phyloP scores from a whole-genome alignment of 2,888 invertebrate species.

The Quadroppia sp. region DNA sequence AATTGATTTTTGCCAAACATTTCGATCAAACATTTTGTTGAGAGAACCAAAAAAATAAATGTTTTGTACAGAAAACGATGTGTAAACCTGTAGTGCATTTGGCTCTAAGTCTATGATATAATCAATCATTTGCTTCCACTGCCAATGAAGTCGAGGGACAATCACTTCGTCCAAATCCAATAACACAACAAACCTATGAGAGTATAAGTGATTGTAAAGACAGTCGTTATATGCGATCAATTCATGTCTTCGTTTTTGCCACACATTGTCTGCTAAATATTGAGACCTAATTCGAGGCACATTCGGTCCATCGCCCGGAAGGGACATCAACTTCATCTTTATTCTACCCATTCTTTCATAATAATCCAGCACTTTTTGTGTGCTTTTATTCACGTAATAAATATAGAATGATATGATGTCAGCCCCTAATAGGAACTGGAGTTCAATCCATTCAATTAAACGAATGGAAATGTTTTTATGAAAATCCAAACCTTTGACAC shows the following conservation, averaged over 20 bases:
- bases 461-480: constrained; percentile 73
- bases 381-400: constrained; percentile 74
- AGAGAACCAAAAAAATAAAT: constrained; percentile 62
- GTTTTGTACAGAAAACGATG: constrained; percentile 60
- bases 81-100: constrained; percentile 52
- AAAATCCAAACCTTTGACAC: constrained; percentile 69
- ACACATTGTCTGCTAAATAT: constrained; percentile 83
- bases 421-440: constrained; percentile 76
- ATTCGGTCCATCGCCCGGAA: constrained; percentile 86
- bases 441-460: constrained; percentile 88
- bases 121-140: constrained; percentile 73
- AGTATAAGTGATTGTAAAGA: constrained; percentile 83
- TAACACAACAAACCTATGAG: constrained; percentile 82
- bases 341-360: constrained; percentile 64
- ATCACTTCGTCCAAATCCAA: constrained; percentile 92
- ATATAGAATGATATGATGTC: constrained; percentile 86
- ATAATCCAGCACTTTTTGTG: constrained; percentile 63
- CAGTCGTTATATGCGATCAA: constrained; percentile 95
- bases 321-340: constrained; percentile 71
- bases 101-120: constrained; percentile 56
- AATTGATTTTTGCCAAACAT: constrained; percentile 32
- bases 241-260: constrained; percentile 90
- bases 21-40: background rate
- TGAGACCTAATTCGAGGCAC: constrained; percentile 58
- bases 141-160: constrained; percentile 59